Base-by-base conservation (phyloP, 2,888 invertebrate genomes). In the Spodoptera littoralis region DNA sequence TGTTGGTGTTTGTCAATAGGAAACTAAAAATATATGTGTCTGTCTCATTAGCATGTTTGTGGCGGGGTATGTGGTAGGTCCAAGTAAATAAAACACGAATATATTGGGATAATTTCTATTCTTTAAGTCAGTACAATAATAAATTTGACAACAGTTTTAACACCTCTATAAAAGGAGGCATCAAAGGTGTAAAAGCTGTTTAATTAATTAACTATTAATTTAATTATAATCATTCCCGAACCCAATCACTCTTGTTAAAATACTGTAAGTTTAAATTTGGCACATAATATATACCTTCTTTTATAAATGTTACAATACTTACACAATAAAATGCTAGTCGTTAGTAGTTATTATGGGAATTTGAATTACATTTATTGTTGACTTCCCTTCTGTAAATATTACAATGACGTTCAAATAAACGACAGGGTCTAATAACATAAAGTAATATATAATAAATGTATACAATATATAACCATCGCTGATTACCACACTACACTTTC, bases 101-200 rank as follows among this genome's bases (percentile, higher is more conserved):
- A 12, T 70, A 70, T 86, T 90, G 81, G 87, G 91, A 91, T 93
- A 92, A 89, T 91, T 86, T 92, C 91, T 93, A 92, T 91, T 90
- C 84, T 89, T 90, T 89, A 89, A 86, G 89, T 93, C 85, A 90
- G 85, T 92, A 92, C 89, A 91, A 88, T 92, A 89, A 91, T 92
- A 91, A 91, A 91, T 90, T 80, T 83, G 85, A 88, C 87, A 93
- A 94, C 93, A 94, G 93, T 88, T 92, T 91, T 82, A 82, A 90
- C 93, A 92, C 92, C 92, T 88, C 83, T 73, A 78, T 80, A 75
- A 74, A 76, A 80, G 90, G 92, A 91, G 91, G 91, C 88, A 53
- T 80, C 64, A 77, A 85, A 90, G 92, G 90, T 92, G 92, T 90
- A 85, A 91, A 93, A 93, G 85, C 92, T 91, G 93, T 92, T 90